A percentile compares a stretch with the other conserved stretches of the same genome.
Conservation (phyloP, 2,888 invertebrate species). For the Tiliacea citrago region DNA sequence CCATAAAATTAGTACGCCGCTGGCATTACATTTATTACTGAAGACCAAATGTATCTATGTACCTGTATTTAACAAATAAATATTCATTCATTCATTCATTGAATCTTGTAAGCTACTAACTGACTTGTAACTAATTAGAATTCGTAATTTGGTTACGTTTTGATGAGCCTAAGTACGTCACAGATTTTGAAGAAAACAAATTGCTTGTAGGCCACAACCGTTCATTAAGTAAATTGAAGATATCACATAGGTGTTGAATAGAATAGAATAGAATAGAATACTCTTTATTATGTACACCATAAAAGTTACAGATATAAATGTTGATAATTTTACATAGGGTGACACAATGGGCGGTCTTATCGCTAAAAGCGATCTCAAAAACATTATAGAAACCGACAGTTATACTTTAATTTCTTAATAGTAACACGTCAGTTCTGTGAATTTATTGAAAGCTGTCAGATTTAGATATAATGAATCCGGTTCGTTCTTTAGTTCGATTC, state of each 20-base stretch:
- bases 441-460: conserved; percentile 35
- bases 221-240: conserved; percentile 1
- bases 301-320: too few species aligned
- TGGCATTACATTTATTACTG: too few species aligned
- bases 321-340: too few species aligned
- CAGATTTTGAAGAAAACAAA: not conserved
- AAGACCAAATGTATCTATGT: too few species aligned
- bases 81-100: too few species aligned
- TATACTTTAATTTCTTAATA: conserved; percentile 4
- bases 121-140: not conserved
- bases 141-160: not conserved
- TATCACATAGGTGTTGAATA: conserved; percentile 15
- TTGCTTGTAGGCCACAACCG: not conserved
- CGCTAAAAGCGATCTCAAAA: too few species aligned
- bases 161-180: not conserved
- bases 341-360: too few species aligned
- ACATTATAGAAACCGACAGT: conserved; percentile 12
- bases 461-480: conserved; percentile 36
- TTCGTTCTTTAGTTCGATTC: conserved; percentile 24
- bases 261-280: too few species aligned
- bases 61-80: too few species aligned
- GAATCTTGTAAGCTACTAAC: not conserved
- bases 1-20: too few species aligned
- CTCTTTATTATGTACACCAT: too few species aligned
- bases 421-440: conserved; percentile 29